Percentiles rank a stretch among this genome's conserved stretches.
phyloP scores from a whole-genome alignment of 2,113 vertebrate genomes.

The Tringa solitaria region DNA sequence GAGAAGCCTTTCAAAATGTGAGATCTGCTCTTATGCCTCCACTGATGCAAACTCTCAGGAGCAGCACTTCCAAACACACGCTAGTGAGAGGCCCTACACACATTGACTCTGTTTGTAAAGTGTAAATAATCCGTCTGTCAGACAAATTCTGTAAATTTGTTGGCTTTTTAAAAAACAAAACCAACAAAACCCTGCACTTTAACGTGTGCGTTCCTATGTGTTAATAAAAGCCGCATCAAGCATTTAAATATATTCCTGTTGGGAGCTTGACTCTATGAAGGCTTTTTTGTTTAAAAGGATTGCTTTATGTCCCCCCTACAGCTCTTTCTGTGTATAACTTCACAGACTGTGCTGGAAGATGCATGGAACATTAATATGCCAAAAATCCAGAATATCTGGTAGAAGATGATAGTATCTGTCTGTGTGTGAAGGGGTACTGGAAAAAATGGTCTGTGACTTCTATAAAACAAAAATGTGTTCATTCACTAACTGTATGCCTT shows the following conservation, averaged over 20 bases:
- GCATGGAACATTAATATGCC: background rate
- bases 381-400: background rate
- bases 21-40: slow-evolving; percentile 71
- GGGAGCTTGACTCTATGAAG: background rate
- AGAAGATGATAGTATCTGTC: background rate
- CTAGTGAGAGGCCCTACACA: slow-evolving; percentile 66
- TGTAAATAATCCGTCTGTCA: background rate
- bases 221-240: background rate
- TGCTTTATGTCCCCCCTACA: background rate
- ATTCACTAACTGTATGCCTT: background rate
- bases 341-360: background rate
- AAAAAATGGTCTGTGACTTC: background rate
- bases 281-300: background rate
- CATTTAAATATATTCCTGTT: background rate
- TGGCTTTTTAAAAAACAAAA: background rate
- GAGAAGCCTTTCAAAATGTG: slow-evolving; percentile 71
- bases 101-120: slow-evolving; percentile 68
- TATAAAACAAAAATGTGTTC: background rate
- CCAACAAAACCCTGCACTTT: background rate
- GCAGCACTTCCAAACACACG: slow-evolving; percentile 50
- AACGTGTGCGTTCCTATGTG: too few species aligned
- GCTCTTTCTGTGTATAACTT: background rate
- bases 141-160: background rate
- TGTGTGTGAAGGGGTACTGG: background rate
- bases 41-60: slow-evolving; percentile 74